phyloP scores from a whole-genome alignment of 2,888 invertebrate genomes.

The Leucophenga maculata region DNA sequence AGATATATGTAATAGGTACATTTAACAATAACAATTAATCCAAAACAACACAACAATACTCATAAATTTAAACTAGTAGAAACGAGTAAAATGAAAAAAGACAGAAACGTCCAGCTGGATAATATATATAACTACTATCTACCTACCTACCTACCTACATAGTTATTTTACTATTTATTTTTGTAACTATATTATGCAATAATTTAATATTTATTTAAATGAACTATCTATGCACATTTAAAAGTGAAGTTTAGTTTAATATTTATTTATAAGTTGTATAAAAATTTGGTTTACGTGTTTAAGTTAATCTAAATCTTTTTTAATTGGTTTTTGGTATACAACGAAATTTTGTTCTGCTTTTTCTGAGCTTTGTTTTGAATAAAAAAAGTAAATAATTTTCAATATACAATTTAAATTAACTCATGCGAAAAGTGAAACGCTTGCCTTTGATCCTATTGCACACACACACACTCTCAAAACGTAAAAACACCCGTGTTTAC shows the following conservation, averaged over 20 bases:
- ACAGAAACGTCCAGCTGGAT: background rate
- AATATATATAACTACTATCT: too few species aligned
- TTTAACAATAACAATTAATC: too few species aligned
- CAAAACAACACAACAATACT: too few species aligned
- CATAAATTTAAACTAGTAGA: constrained; percentile 8
- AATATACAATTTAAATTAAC: too few species aligned
- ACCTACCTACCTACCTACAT: too few species aligned
- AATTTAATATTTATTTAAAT: background rate
- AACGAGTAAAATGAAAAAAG: constrained; percentile 4
- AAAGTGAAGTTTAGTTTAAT: too few species aligned
- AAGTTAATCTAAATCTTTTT: background rate
- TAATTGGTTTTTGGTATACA: constrained; percentile 6
- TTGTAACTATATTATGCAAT: background rate
- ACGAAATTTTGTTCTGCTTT: background rate
- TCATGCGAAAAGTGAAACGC: background rate
- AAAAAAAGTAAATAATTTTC: too few species aligned
- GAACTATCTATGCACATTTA: background rate
- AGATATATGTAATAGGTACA: too few species aligned
- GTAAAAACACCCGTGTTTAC: background rate
- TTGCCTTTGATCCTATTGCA: background rate
- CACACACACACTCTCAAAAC: background rate
- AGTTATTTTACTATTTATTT: background rate
- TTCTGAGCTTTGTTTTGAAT: too few species aligned
- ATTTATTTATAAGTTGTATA: background rate
- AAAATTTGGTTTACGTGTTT: background rate